Evolutionary conservation across 2,888 invertebrate species (phyloP).

Genomic region (Copidosoma aretas): DNA sequence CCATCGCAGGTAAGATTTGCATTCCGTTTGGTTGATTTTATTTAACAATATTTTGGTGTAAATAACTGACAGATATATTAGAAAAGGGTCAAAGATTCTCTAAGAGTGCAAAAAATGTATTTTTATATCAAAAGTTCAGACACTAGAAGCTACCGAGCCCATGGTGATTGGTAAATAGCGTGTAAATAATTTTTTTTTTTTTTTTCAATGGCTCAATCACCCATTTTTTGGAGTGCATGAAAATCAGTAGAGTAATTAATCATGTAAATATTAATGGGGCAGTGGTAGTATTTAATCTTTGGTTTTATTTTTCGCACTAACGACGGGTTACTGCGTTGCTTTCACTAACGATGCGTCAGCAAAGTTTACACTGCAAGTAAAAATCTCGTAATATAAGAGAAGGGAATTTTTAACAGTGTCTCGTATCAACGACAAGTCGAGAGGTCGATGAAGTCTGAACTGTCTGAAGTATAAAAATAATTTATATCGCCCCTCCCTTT

Average conservation of each 20-base stretch:
- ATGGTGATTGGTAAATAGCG: constrained; percentile 29
- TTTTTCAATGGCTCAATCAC: not conserved
- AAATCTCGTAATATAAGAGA: constrained; percentile 1
- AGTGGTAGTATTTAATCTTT: no score
- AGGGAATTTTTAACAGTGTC: not conserved
- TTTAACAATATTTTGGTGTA: constrained; percentile 18
- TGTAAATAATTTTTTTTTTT: constrained; percentile 1
- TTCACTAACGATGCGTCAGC: not conserved
- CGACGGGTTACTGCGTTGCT: not conserved
- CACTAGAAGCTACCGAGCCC: constrained; percentile 12
- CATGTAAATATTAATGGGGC: no score
- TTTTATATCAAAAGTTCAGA: constrained; percentile 11
- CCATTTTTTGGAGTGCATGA: constrained; percentile 23
- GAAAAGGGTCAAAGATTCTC: not conserved
- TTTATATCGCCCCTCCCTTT: not conserved
- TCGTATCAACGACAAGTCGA: constrained; percentile 2
- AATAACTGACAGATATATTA: constrained; percentile 12
- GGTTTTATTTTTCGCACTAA: not conserved
- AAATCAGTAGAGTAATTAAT: not conserved
- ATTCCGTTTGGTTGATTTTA: not conserved
- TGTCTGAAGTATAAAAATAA: constrained; percentile 2
- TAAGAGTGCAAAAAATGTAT: not conserved
- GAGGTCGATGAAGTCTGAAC: not conserved
- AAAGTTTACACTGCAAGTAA: no score
- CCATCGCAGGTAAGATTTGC: constrained; percentile 71